These are phyloP conservation scores for Rhinoderma darwinii DNA, from an alignment of 2,113 vertebrate species.

Conservation along the genomic window DNA sequence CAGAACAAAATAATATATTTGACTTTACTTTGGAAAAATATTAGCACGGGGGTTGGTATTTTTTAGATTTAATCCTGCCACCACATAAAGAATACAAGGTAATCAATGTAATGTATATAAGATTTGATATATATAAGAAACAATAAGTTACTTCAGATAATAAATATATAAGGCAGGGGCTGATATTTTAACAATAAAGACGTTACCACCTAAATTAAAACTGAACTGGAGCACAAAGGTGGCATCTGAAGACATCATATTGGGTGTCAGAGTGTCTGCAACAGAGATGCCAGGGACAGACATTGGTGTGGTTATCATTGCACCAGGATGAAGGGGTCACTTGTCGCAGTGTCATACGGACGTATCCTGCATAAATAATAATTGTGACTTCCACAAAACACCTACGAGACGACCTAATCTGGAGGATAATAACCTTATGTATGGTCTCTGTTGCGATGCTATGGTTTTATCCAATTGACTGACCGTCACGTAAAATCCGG, in stretches of 20 bases:
- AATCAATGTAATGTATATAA: too few species aligned
- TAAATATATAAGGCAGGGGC: neutral
- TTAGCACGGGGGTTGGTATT: neutral
- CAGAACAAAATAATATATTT: neutral
- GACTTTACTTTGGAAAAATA: neutral
- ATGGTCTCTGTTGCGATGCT: neutral
- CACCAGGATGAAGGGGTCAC: neutral
- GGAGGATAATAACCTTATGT: too few species aligned
- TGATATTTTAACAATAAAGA: neutral
- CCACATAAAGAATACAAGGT: neutral
- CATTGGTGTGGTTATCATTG: neutral
- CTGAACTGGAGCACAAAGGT: neutral
- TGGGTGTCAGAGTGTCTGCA: neutral
- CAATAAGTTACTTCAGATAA: neutral
- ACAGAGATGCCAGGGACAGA: too few species aligned
- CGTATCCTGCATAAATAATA: neutral
- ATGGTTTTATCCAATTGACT: neutral
- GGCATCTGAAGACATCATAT: neutral
- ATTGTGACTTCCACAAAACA: neutral
- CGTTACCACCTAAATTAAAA: neutral
- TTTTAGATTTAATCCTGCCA: neutral
- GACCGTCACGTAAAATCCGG: constrained; percentile 23
- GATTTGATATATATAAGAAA: too few species aligned
- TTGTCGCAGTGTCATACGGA: neutral
- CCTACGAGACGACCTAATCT: neutral